Evolutionary conservation across 2,888 invertebrate genomes (phyloP).

Genomic region (Nomada hirtipes): DNA sequence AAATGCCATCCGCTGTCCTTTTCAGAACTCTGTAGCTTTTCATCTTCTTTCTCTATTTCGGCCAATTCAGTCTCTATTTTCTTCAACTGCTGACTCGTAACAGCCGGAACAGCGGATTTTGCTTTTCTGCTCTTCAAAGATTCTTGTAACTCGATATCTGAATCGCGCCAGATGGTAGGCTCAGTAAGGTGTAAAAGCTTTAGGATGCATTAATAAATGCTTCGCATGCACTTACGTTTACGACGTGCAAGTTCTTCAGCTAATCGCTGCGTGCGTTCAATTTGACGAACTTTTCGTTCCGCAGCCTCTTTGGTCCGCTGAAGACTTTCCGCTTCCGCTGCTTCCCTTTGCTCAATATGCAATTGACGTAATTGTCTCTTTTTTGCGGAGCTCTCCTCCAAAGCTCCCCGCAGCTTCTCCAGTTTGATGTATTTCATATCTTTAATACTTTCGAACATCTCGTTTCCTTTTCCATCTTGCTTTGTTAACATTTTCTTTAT

Average conservation of each 20-base stretch:
- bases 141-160: conserved; percentile 39
- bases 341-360: conserved; percentile 33
- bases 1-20: conserved; percentile 12
- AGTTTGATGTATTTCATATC: conserved; percentile 27
- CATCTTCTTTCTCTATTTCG: conserved; percentile 1
- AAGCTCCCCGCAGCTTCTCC: conserved; percentile 12
- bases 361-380: conserved; percentile 25
- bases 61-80: conserved; percentile 8
- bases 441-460: conserved; percentile 1
- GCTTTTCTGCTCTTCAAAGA: conserved; percentile 1
- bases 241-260: conserved; percentile 44
- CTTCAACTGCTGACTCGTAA: background rate
- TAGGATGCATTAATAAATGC: background rate
- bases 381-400: conserved; percentile 2
- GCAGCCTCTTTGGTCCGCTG: conserved; percentile 3
- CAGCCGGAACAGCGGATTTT: background rate
- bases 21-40: background rate
- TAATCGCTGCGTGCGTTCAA: conserved; percentile 29
- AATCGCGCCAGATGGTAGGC: too few species aligned
- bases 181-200: background rate
- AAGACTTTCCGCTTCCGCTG: conserved; percentile 12
- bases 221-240: conserved; percentile 29
- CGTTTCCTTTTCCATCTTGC: background rate
- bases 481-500: conserved; percentile 5
- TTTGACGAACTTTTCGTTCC: conserved; percentile 22